Evolutionary conservation across 2,113 vertebrate genomes (phyloP), one percentile per base, ranked within the genome.

Genomic region (Tragulus kanchil): DNA sequence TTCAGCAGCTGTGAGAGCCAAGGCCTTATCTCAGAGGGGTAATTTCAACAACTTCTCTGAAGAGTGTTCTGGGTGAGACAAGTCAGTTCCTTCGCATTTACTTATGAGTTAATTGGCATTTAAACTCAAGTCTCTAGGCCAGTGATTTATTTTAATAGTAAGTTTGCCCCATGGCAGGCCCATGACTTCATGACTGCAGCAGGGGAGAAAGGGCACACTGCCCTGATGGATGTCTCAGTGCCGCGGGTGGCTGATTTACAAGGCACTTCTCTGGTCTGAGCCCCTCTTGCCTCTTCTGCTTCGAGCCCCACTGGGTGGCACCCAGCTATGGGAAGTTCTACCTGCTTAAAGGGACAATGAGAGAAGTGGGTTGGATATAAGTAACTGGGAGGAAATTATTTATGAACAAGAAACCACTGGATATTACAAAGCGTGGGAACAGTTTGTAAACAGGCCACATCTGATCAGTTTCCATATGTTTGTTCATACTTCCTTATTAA

Each of bases 81-180:
- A 94, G 97, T 96, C 92, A 97, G 96, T 95, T 97, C 86, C 95
- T 98, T 98, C 97, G 96, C 92, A 87, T 97, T 98, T 94, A 90
- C 95, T 97, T 98, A 93, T 89, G 61, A 87, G 97, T 95, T 97
- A 97, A 98, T 98, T 98, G 95, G 64, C 56, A 96, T 98, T 98
- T 98, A 96, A 98, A 97, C 56, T 64, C 73, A 94, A 96, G 95
- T 96, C 97, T 98, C 58, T 88, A 93, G 97, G 96, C 97, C 96
- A 94, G 73, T 97, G 92, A 97, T 98, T 98, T 98, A 97, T 98
- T 97, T 97, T 98, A 98, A 98, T 97, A 95, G 97, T 96, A 97
- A 96, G 96, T 97, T 97, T 95, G 95, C 92, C 85, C 81, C 83
- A 93, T 86, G 94, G 96, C 96, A 94, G 94, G 92, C 89, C 87